These are phyloP conservation scores for Mesorhabditis sp. DNA, from an alignment of 2,888 invertebrate genomes.

Conservation along the genomic window DNA sequence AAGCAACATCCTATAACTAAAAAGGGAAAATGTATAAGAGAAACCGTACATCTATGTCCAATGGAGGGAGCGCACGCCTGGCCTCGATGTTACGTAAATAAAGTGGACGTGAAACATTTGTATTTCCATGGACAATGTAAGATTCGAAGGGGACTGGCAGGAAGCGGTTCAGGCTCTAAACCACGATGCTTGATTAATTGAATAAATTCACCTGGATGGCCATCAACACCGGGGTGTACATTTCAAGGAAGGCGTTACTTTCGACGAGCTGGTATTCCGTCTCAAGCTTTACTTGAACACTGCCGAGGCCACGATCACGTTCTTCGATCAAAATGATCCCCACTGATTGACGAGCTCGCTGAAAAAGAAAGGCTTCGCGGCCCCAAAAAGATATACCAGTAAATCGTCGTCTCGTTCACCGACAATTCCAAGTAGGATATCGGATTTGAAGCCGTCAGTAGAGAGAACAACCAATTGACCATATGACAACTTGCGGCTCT, in stretches of 20 bases:
- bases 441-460: slow-evolving; percentile 68
- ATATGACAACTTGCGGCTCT: slow-evolving; percentile 67
- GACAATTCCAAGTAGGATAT: slow-evolving; percentile 72
- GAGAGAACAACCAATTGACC: slow-evolving; percentile 75
- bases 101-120: slow-evolving; percentile 31
- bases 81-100: slow-evolving; percentile 21
- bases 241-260: slow-evolving; percentile 67
- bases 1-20: no score
- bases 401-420: slow-evolving; percentile 64
- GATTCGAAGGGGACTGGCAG: slow-evolving; percentile 54
- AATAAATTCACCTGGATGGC: slow-evolving; percentile 65
- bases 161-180: slow-evolving; percentile 37
- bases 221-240: slow-evolving; percentile 73
- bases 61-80: no score
- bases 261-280: slow-evolving; percentile 66
- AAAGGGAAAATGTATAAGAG: no score
- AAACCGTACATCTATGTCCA: no score
- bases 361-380: no score
- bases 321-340: no score
- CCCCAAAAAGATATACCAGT: slow-evolving; percentile 9
- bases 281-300: slow-evolving; percentile 8
- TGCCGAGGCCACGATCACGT: no score
- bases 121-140: slow-evolving; percentile 48
- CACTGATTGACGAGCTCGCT: no score
- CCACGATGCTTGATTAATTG: slow-evolving; percentile 12